Evolutionary conservation across 2,797 vertebrate genomes (phyloP).

Genomic region (Alca torda): DNA sequence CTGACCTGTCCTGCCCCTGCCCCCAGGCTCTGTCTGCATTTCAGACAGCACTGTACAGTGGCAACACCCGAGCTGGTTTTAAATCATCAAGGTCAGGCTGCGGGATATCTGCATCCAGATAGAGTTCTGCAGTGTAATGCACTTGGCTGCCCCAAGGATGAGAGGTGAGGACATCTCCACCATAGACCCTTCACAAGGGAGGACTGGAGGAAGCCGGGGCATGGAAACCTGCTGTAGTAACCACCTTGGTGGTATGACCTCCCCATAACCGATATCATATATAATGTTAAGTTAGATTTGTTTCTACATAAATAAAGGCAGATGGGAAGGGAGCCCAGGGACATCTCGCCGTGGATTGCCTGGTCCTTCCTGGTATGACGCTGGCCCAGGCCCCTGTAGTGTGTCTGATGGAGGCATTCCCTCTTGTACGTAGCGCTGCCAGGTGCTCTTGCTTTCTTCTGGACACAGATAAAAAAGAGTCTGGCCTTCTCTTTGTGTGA

Average conservation of each 20-base stretch:
- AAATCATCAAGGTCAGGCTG: not conserved
- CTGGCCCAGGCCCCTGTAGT: not conserved
- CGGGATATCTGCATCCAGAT: not conserved
- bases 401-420: not conserved
- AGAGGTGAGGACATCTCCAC: not conserved
- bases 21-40: not conserved
- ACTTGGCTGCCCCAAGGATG: not conserved
- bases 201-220: not conserved
- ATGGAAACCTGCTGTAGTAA: not conserved
- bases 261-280: too few relatives aligned
- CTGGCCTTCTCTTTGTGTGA: not conserved
- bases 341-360: not conserved
- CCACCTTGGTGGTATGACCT: not conserved
- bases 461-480: not conserved
- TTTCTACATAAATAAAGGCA: not conserved
- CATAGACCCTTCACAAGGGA: not conserved
- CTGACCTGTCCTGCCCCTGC: not conserved
- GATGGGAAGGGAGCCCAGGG: not conserved
- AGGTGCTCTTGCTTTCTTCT: not conserved
- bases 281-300: not conserved
- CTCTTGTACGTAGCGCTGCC: not conserved
- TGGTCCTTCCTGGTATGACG: not conserved
- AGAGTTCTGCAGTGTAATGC: not conserved
- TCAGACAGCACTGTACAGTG: not conserved
- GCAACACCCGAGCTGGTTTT: not conserved